Percentiles rank a stretch among this genome's conserved stretches.
These are phyloP conservation scores for Cuculus canorus DNA, from an alignment of 2,797 vertebrate species.

Conservation along the genomic window DNA sequence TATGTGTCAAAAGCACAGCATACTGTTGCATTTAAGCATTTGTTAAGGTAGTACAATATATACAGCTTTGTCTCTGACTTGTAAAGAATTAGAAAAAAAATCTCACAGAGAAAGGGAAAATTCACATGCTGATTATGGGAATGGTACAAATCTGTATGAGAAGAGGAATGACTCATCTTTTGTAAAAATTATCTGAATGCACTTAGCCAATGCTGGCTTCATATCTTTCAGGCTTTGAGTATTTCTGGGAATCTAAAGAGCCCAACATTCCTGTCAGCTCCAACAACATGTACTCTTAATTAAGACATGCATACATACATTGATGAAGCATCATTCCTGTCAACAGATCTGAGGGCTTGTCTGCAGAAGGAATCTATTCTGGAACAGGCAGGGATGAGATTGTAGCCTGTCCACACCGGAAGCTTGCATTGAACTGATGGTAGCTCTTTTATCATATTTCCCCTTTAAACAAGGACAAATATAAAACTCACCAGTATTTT, in stretches of 20 bases:
- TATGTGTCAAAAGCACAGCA: background rate
- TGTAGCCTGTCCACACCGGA: background rate
- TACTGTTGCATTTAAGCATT: background rate
- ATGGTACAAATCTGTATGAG: slow-evolving; percentile 52
- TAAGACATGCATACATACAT: background rate
- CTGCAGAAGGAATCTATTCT: background rate
- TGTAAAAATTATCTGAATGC: slow-evolving; percentile 41
- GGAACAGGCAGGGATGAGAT: background rate
- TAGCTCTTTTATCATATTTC: background rate
- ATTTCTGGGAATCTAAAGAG: slow-evolving; percentile 58
- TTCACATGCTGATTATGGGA: slow-evolving; percentile 17
- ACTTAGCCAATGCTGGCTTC: slow-evolving; percentile 38
- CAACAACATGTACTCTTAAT: slow-evolving; percentile 53
- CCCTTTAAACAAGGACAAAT: background rate
- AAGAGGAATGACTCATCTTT: slow-evolving; percentile 69
- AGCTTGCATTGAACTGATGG: background rate
- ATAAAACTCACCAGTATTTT: slow-evolving; percentile 9
- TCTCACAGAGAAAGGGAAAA: slow-evolving; percentile 28
- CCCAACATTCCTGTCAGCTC: slow-evolving; percentile 58
- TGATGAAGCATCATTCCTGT: slow-evolving; percentile 33
- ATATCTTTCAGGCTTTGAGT: slow-evolving; percentile 21
- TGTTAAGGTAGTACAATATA: background rate
- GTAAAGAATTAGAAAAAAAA: background rate
- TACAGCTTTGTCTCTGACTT: background rate
- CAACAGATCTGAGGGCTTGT: background rate